Percentiles rank a stretch among this genome's conserved stretches.
These are phyloP conservation scores for Zeus faber DNA, from an alignment of 2,113 vertebrate genomes.

Conservation along the genomic window DNA sequence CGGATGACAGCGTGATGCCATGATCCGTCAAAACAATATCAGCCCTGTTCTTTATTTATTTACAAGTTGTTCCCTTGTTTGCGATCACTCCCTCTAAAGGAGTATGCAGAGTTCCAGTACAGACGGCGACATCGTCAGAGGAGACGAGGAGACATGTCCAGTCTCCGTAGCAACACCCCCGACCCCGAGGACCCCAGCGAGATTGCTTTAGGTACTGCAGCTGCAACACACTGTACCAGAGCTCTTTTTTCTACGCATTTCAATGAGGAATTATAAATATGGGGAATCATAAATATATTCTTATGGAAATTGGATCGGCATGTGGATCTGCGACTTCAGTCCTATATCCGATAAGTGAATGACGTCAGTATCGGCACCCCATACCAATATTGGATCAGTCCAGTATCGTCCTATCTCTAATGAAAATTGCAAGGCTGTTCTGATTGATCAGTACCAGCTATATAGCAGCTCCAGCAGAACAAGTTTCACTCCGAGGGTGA, in stretches of 20 bases:
- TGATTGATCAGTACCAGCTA: no score
- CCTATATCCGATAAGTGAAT: no score
- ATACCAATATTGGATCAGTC: background rate
- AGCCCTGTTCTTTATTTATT: background rate
- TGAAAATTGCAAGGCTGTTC: no score
- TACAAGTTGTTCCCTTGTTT: no score
- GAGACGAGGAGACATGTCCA: slow-evolving; percentile 88
- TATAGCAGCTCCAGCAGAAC: no score
- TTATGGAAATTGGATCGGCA: no score
- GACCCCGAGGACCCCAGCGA: slow-evolving; percentile 85
- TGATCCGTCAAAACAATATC: background rate
- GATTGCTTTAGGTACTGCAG: slow-evolving; percentile 80
- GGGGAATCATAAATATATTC: no score
- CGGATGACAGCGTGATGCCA: background rate
- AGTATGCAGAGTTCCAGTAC: slow-evolving; percentile 99
- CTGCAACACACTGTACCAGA: background rate
- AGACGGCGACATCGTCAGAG: slow-evolving; percentile 90
- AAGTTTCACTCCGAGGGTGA: no score
- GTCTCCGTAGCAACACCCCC: slow-evolving; percentile 86
- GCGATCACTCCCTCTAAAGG: slow-evolving; percentile 79
- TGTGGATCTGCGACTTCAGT: no score
- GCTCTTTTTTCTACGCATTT: background rate
- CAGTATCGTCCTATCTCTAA: no score
- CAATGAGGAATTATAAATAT: no score
- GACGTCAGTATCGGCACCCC: no score